Evolutionary conservation across 2,797 vertebrate genomes (phyloP), one percentile per base, ranked within the genome.

Genomic region (Pampus argenteus): DNA sequence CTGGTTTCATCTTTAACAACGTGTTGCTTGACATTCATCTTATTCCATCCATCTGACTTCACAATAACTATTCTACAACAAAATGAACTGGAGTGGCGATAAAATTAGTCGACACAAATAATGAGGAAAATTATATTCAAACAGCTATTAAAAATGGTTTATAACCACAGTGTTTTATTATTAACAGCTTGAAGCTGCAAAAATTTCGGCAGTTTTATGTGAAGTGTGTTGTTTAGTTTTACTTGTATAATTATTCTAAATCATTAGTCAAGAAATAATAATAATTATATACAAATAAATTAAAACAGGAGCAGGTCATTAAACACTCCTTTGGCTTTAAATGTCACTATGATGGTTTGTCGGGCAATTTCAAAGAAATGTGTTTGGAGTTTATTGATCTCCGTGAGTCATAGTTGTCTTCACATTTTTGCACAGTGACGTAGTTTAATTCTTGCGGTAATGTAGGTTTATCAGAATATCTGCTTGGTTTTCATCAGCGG

Each of bases 181-280:
- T 69, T 29, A 71, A 81, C 89, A 90, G 88, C 87, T 76, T 86
- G 89, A 49, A 77, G 83, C 59, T 60, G 79, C 68, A 88, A 85
- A 89, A 55, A 68, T 87, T 66, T 87, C 64, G 34, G 59, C 63
- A 54, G 31, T 40, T 75, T 81, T 52, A 78, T 74, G 66, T 9
- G 63, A 69, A 65, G 52, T n/a, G 34, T 14, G 54, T 4, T 15
- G 60, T 72, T 78, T 22, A 44, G 47, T 36, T 66, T 36, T 28
- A 66, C 67, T 76, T 65, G 44, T 51, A 49, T 67, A 76, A 80
- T 86, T 76, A 78, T 76, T 85, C 76, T 48, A 38, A 71, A 79
- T 55, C 64, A 72, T 26, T 49, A 82, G 40, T 66, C 28, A 67
- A 70, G 77, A 84, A 85, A 87, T 87, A 81, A 86, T 70, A 79